Conservation (phyloP, 2,888 invertebrate genomes). For the Torymus tubicola region DNA sequence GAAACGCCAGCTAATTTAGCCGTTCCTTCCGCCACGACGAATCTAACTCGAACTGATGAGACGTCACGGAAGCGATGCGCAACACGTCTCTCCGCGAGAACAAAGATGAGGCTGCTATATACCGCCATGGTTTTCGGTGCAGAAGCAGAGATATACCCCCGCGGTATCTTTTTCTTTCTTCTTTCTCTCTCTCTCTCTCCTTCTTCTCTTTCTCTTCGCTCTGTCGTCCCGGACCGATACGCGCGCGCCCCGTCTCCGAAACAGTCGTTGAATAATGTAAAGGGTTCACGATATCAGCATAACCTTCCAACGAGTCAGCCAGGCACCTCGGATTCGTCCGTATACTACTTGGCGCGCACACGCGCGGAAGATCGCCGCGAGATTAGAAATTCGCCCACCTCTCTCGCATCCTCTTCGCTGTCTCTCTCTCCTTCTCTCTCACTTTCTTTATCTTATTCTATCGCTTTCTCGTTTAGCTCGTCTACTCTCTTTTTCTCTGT, state of each 20-base stretch:
- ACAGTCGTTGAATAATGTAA: slow-evolving; percentile 69
- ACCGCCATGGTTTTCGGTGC: background rate
- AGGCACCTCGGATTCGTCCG: slow-evolving; percentile 27
- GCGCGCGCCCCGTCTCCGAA: slow-evolving; percentile 45
- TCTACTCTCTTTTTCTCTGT: background rate
- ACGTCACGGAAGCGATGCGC: background rate
- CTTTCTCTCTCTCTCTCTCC: slow-evolving; percentile 10
- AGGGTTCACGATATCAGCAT: slow-evolving; percentile 69
- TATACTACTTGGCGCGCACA: slow-evolving; percentile 67
- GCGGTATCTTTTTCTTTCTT: background rate
- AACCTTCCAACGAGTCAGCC: slow-evolving; percentile 59
- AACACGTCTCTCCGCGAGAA: background rate
- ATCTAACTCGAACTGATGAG: no score
- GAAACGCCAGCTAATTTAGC: no score
- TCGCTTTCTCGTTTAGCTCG: slow-evolving; percentile 1
- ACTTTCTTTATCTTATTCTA: slow-evolving; percentile 13
- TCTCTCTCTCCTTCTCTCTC: slow-evolving; percentile 26
- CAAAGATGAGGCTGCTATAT: slow-evolving; percentile 4
- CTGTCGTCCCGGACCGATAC: slow-evolving; percentile 12
- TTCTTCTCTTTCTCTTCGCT: slow-evolving; percentile 1
- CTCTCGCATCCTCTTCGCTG: slow-evolving; percentile 52
- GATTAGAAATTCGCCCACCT: slow-evolving; percentile 69
- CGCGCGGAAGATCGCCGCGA: slow-evolving; percentile 69
- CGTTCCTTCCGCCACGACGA: no score
- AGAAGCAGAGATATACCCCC: background rate